Evolutionary conservation across 2,113 vertebrate genomes (phyloP).

Genomic region (Stigmatopora argus): DNA sequence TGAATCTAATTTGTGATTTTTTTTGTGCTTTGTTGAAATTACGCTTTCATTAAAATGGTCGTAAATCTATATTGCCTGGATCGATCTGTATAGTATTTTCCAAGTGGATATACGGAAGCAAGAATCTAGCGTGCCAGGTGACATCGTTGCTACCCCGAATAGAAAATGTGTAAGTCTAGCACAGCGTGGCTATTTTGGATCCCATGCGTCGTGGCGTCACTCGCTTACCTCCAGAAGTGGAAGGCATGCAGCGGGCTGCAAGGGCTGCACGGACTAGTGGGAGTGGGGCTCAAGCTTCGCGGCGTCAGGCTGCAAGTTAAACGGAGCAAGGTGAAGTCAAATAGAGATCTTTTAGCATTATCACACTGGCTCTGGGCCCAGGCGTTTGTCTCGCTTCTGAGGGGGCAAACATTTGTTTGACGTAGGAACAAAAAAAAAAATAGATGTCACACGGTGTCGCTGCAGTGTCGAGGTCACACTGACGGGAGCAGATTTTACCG

Average conservation of each 20-base stretch:
- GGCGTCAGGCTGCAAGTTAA: constrained; percentile 99
- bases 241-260: constrained; percentile 98
- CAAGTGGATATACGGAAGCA: no score
- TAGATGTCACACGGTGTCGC: constrained; percentile 16
- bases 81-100: no score
- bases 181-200: constrained; percentile 10
- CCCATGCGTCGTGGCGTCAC: not conserved
- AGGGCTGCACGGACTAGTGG: constrained; percentile 97
- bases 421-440: not conserved
- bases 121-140: no score
- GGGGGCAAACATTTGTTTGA: not conserved
- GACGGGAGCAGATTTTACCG: constrained; percentile 45
- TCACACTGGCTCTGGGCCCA: not conserved
- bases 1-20: no score
- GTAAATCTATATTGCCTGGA: no score
- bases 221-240: constrained; percentile 99
- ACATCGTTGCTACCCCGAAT: no score
- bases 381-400: constrained; percentile 32
- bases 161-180: constrained; percentile 2
- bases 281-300: constrained; percentile 98
- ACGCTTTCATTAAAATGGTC: no score
- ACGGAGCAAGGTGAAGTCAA: constrained; percentile 73
- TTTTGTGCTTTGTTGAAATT: no score
- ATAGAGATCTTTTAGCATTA: constrained; percentile 31
- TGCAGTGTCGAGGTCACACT: constrained; percentile 43